A percentile compares a stretch with the other conserved stretches of the same genome.
Evolutionary conservation across 1,140 invertebrate genomes (phyloP).

Genomic region (Drosophila biarmipes): DNA sequence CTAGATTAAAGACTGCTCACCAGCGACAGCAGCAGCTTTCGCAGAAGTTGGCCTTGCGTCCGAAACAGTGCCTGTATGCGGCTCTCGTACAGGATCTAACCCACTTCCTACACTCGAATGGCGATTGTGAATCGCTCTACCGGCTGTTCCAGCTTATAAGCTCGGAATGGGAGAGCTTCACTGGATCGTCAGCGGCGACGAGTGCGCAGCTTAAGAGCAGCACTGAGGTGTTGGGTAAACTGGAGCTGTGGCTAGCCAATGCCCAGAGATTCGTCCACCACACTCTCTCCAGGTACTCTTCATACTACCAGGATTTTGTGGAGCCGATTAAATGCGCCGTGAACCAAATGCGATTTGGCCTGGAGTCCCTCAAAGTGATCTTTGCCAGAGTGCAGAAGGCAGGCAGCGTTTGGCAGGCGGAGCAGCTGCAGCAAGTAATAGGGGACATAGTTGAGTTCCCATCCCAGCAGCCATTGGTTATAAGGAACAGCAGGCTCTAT

Average conservation of each 20-base stretch:
- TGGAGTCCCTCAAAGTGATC: slow-evolving; percentile 66
- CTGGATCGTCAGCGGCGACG: slow-evolving; percentile 19
- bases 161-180: slow-evolving; percentile 49
- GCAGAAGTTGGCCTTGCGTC: slow-evolving; percentile 86
- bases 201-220: slow-evolving; percentile 38
- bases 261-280: slow-evolving; percentile 76
- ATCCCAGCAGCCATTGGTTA: slow-evolving; percentile 42
- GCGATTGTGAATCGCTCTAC: slow-evolving; percentile 52
- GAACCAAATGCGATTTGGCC: slow-evolving; percentile 62
- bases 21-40: slow-evolving; percentile 75
- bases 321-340: slow-evolving; percentile 74
- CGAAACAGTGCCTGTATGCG: slow-evolving; percentile 86
- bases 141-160: slow-evolving; percentile 41
- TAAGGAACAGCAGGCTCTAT: slow-evolving; percentile 55
- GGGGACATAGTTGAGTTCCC: slow-evolving; percentile 70
- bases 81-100: slow-evolving; percentile 82
- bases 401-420: slow-evolving; percentile 46
- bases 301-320: slow-evolving; percentile 80
- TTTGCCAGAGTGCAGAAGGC: slow-evolving; percentile 49
- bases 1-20: slow-evolving; percentile 70
- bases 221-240: slow-evolving; percentile 57
- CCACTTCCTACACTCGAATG: slow-evolving; percentile 74
- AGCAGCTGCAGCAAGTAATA: slow-evolving; percentile 51
- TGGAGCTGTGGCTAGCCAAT: slow-evolving; percentile 79
- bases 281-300: slow-evolving; percentile 57